These are phyloP conservation scores for Maccullochella peelii DNA, from an alignment of 2,113 vertebrate genomes.

Conservation along the genomic window DNA sequence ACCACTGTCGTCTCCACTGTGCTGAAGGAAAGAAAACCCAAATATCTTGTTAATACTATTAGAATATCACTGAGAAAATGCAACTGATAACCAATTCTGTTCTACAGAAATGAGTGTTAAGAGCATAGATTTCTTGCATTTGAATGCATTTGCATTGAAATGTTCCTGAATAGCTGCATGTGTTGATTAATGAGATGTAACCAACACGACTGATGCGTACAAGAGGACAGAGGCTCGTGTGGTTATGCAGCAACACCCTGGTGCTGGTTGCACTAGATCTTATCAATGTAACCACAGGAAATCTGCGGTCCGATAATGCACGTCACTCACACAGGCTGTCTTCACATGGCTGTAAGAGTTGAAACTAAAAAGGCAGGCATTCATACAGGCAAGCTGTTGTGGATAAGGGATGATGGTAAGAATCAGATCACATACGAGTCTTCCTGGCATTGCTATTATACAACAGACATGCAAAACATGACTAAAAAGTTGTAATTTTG, in stretches of 20 bases:
- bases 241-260: not conserved
- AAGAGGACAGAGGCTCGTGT: not conserved
- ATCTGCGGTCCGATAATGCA: not conserved
- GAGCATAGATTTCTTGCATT: too few species aligned
- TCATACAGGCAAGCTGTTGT: not conserved
- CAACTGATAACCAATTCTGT: not conserved
- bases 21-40: conserved; percentile 68
- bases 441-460: not conserved
- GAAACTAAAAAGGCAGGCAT: not conserved
- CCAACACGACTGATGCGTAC: not conserved
- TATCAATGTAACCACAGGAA: not conserved
- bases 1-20: conserved; percentile 81
- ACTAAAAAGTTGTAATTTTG: not conserved
- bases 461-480: not conserved
- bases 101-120: too few species aligned
- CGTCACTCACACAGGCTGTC: not conserved
- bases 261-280: not conserved
- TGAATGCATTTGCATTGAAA: too few species aligned
- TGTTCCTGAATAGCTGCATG: too few species aligned
- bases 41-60: not conserved
- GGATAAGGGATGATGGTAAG: not conserved
- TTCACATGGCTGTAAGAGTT: not conserved
- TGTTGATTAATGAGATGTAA: not conserved
- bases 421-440: not conserved
- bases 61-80: not conserved